These are phyloP conservation scores for Hirundichthys speculiger DNA, from an alignment of 2,113 vertebrate species.

Conservation along the genomic window DNA sequence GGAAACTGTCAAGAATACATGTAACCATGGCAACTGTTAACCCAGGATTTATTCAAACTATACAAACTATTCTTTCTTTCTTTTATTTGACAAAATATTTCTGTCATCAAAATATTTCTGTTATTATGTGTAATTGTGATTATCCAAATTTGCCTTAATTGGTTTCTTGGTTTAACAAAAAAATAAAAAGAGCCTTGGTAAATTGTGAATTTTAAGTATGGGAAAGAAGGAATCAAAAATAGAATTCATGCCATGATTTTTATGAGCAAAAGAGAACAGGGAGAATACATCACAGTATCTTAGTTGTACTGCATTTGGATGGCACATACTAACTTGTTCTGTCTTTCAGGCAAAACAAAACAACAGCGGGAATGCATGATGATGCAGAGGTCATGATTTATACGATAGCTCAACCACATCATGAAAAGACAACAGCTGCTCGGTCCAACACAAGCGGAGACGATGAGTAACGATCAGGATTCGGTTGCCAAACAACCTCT, in stretches of 20 bases:
- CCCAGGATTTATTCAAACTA: too few species aligned
- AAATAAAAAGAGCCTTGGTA: too few species aligned
- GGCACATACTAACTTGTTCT: conserved; percentile 11
- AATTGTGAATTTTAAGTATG: too few species aligned
- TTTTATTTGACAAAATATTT: too few species aligned
- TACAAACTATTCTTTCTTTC: too few species aligned
- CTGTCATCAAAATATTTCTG: too few species aligned
- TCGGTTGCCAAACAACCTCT: conserved; percentile 36
- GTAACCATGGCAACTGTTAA: too few species aligned
- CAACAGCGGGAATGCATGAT: conserved; percentile 23
- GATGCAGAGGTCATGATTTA: conserved; percentile 62
- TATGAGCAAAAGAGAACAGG: neutral
- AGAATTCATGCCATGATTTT: neutral
- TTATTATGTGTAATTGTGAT: too few species aligned
- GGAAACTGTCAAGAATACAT: too few species aligned
- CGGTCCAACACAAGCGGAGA: too few species aligned
- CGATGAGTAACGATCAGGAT: conserved; percentile 51
- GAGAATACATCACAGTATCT: conserved; percentile 14
- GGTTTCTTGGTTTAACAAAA: too few species aligned
- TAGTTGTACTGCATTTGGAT: conserved; percentile 11
- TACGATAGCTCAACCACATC: conserved; percentile 38
- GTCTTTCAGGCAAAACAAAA: conserved; percentile 30
- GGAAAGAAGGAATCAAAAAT: neutral
- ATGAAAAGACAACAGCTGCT: conserved; percentile 54
- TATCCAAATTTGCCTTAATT: too few species aligned